A percentile compares a stretch with the other conserved stretches of the same genome.
Conservation (phyloP, 2,797 vertebrate species). For the Emys orbicularis region DNA sequence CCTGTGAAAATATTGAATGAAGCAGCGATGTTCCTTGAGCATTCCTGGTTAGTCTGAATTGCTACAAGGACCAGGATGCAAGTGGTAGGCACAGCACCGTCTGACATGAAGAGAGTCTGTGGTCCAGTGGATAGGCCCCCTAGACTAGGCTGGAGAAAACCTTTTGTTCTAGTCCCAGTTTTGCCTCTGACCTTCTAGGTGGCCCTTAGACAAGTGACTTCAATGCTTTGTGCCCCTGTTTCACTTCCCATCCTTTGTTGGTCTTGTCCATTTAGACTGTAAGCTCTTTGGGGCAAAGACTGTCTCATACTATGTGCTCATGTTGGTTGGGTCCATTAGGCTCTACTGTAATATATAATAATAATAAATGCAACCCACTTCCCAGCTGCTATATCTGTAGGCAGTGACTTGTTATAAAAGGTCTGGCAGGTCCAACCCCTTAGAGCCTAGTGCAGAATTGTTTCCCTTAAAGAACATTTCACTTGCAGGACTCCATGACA, state of each 20-base stretch:
- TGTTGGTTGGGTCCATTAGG: background rate
- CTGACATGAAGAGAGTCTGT: background rate
- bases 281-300: background rate
- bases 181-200: background rate
- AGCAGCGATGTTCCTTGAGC: too few species aligned
- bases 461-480: accelerated
- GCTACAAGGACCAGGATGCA: background rate
- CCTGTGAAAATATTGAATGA: background rate
- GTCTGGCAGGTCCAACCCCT: background rate
- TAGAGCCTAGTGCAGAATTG: background rate
- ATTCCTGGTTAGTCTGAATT: background rate
- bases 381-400: background rate
- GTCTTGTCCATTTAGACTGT: background rate
- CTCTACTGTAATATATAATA: background rate
- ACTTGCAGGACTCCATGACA: accelerated
- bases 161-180: background rate
- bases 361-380: background rate
- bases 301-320: background rate
- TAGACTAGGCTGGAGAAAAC: background rate
- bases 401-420: too few species aligned
- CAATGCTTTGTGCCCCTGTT: background rate
- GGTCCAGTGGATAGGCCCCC: accelerated
- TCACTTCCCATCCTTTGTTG: accelerated
- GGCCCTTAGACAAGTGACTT: background rate
- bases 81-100: background rate